phyloP scores from a whole-genome alignment of 2,888 invertebrate species.

The Xylota segnis region DNA sequence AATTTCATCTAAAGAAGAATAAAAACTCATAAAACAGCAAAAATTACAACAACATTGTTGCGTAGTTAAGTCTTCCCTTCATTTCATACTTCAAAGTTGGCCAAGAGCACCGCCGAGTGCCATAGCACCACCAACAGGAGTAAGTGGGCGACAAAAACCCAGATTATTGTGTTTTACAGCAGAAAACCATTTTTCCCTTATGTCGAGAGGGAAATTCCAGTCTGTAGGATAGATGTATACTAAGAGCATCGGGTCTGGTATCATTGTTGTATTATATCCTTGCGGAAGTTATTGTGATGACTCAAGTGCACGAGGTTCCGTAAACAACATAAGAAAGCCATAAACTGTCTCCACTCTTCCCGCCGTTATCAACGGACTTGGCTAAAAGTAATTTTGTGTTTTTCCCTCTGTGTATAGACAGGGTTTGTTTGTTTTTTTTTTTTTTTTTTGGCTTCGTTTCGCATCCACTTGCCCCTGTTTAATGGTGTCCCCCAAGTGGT shows the following conservation, averaged over 20 bases:
- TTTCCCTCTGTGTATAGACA: neutral
- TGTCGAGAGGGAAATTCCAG: neutral
- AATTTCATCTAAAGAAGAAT: slow-evolving; percentile 3
- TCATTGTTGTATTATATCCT: slow-evolving; percentile 31
- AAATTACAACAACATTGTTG: slow-evolving; percentile 5
- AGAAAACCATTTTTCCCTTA: slow-evolving; percentile 1
- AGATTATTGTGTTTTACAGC: slow-evolving; percentile 10
- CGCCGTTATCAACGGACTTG: neutral
- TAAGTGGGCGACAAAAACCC: slow-evolving; percentile 9
- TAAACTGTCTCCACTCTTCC: slow-evolving; percentile 22
- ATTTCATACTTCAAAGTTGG: slow-evolving; percentile 2
- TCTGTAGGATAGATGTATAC: neutral
- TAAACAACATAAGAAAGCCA: slow-evolving; percentile 38
- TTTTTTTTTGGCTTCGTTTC: slow-evolving; percentile 3
- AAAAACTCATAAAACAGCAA: neutral
- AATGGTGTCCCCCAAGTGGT: slow-evolving; percentile 32
- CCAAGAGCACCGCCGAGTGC: neutral
- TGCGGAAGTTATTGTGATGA: slow-evolving; percentile 36
- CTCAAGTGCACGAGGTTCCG: slow-evolving; percentile 35
- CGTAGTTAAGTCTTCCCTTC: neutral
- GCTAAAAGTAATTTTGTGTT: slow-evolving; percentile 31
- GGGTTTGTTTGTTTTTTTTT: neutral
- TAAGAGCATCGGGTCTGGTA: slow-evolving; percentile 3
- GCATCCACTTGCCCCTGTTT: slow-evolving; percentile 8
- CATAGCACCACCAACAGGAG: neutral